These are phyloP conservation scores for Pagrus major DNA, from an alignment of 2,113 vertebrate genomes.

Conservation along the genomic window DNA sequence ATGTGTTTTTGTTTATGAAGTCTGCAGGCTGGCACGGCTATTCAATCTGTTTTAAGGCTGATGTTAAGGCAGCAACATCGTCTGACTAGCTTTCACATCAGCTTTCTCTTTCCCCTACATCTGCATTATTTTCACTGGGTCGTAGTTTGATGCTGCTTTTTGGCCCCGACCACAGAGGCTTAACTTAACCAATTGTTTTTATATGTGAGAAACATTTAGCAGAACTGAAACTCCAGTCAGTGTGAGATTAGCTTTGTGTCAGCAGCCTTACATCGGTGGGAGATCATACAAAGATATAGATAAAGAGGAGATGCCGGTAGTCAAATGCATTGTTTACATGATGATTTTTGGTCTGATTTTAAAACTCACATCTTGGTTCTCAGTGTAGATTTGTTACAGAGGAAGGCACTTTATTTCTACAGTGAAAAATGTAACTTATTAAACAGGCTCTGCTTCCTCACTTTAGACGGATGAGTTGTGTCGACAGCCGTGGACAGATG, in stretches of 20 bases:
- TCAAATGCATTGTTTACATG: neutral
- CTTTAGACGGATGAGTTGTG: neutral
- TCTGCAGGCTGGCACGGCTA: neutral
- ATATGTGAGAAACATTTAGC: neutral
- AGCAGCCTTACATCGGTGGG: neutral
- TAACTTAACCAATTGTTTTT: neutral
- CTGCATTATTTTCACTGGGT: neutral
- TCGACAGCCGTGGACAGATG: neutral
- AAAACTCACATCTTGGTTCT: neutral
- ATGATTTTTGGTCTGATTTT: neutral
- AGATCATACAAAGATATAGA: neutral
- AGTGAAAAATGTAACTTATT: neutral
- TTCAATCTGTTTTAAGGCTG: neutral
- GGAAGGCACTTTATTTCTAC: neutral
- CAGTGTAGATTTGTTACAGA: neutral
- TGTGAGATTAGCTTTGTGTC: neutral
- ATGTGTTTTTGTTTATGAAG: neutral
- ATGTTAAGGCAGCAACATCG: neutral
- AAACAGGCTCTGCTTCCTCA: neutral
- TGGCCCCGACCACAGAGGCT: neutral
- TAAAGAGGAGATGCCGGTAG: neutral
- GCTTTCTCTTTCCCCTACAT: neutral
- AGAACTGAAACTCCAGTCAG: conserved; percentile 27
- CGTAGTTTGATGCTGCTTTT: neutral
- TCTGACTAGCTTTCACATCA: neutral